Percentiles rank a stretch among this genome's conserved stretches.
Conservation (phyloP, 2,888 invertebrate species). For the Acheta domesticus region DNA sequence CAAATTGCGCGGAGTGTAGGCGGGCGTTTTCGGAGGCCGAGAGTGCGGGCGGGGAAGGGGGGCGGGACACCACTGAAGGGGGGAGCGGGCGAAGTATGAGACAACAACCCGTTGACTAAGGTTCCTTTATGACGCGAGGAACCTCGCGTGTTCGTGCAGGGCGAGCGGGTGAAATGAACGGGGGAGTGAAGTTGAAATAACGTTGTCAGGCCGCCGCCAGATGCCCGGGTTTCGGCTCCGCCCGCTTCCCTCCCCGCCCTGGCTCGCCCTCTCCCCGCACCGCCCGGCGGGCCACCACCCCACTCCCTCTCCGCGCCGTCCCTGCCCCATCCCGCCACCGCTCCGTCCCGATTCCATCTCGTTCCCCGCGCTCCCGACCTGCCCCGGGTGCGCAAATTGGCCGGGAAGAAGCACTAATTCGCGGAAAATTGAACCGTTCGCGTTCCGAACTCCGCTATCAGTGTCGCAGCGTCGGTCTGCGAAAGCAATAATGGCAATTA, state of each 20-base stretch:
- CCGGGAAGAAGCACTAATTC: conserved; percentile 18
- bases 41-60: not conserved
- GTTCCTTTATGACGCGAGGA: not conserved
- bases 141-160: too few relatives aligned
- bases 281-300: not conserved
- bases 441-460: not conserved
- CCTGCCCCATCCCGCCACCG: too few relatives aligned
- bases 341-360: not conserved
- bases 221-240: too few relatives aligned
- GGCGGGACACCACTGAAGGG: not conserved
- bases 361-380: not conserved
- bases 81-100: not conserved
- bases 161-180: too few relatives aligned
- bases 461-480: not conserved
- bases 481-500: conserved; percentile 7
- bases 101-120: not conserved
- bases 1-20: not conserved
- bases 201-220: too few relatives aligned
- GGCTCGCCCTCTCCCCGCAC: too few relatives aligned
- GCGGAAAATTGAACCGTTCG: conserved; percentile 7
- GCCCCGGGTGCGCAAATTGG: not conserved
- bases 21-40: not conserved
- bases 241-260: too few relatives aligned
- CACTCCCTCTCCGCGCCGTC: not conserved
- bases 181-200: too few relatives aligned